phyloP scores from a whole-genome alignment of 2,888 invertebrate genomes.

The Taphrorychus bicolor region DNA sequence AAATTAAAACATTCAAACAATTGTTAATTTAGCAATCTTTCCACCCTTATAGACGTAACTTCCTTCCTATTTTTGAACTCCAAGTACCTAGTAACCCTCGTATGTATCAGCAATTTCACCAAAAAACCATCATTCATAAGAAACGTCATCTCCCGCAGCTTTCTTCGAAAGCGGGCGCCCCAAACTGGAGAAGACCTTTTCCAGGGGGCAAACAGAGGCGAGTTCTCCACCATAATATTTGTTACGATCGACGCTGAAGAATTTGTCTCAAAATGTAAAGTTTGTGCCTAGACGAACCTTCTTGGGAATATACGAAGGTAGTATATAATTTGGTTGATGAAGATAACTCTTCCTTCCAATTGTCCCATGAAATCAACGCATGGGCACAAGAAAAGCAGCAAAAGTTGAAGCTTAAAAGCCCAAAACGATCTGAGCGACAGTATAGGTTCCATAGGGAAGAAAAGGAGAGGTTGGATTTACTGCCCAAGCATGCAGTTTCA shows the following conservation, averaged over 20 bases:
- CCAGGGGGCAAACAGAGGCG: slow-evolving; percentile 93
- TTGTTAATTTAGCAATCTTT: slow-evolving; percentile 87
- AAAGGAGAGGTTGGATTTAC: slow-evolving; percentile 45
- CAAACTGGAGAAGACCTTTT: slow-evolving; percentile 91
- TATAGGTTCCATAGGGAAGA: slow-evolving; percentile 36
- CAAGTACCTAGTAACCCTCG: slow-evolving; percentile 97
- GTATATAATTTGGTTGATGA: slow-evolving; percentile 45
- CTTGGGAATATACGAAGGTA: slow-evolving; percentile 48
- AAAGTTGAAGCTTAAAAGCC: slow-evolving; percentile 25
- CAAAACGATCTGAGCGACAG: slow-evolving; percentile 18
- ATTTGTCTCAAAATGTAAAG: slow-evolving; percentile 54
- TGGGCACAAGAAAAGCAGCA: slow-evolving; percentile 51
- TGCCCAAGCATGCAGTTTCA: slow-evolving; percentile 49
- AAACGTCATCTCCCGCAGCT: slow-evolving; percentile 92
- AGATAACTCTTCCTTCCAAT: slow-evolving; percentile 48
- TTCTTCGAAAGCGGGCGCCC: slow-evolving; percentile 80
- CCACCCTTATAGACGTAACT: slow-evolving; percentile 98
- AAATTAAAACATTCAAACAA: no score
- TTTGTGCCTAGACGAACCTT: slow-evolving; percentile 52
- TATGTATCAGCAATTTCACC: slow-evolving; percentile 96
- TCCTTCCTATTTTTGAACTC: slow-evolving; percentile 98
- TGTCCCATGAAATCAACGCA: slow-evolving; percentile 52
- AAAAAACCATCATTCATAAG: slow-evolving; percentile 98
- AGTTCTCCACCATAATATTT: slow-evolving; percentile 52
- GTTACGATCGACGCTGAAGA: slow-evolving; percentile 49